Evolutionary conservation across 2,797 vertebrate genomes (phyloP).

Genomic region (Pipistrellus pygmaeus): DNA sequence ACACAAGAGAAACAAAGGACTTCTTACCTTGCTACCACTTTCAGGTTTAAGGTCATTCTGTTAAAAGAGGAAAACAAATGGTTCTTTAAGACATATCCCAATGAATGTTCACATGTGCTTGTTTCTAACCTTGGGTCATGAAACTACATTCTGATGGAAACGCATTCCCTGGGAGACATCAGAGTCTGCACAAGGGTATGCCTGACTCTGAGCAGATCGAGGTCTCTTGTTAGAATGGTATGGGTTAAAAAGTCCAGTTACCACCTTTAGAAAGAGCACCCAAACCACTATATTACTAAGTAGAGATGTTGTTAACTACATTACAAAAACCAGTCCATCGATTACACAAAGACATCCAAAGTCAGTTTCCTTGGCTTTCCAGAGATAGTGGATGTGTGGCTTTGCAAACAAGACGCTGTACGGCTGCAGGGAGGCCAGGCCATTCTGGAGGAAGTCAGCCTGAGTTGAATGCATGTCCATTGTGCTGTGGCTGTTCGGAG

Average conservation of each 20-base stretch:
- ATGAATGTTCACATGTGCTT: neutral
- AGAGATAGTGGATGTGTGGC: neutral
- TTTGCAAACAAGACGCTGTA: neutral
- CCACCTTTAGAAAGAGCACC: neutral
- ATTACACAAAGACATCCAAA: conserved; percentile 37
- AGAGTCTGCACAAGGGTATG: neutral
- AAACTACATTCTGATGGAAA: neutral
- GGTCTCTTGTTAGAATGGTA: neutral
- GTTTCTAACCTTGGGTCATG: neutral
- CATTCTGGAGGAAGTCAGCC: neutral
- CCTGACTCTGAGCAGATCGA: neutral
- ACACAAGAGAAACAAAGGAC: conserved; percentile 24
- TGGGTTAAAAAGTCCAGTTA: conserved; percentile 36
- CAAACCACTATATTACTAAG: conserved; percentile 31
- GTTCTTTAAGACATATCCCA: conserved; percentile 62
- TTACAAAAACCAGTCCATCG: neutral
- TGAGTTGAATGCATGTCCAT: neutral
- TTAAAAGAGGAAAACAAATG: conserved; percentile 27
- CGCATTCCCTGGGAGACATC: neutral
- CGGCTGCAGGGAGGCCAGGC: neutral
- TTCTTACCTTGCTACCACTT: conserved; percentile 87
- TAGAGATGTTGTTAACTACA: neutral
- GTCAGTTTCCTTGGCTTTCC: conserved; percentile 52
- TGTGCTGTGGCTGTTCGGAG: neutral
- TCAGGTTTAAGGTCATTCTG: conserved; percentile 86